Evolutionary conservation across 2,888 invertebrate genomes (phyloP).

Genomic region (Acanthosepion esculentum): DNA sequence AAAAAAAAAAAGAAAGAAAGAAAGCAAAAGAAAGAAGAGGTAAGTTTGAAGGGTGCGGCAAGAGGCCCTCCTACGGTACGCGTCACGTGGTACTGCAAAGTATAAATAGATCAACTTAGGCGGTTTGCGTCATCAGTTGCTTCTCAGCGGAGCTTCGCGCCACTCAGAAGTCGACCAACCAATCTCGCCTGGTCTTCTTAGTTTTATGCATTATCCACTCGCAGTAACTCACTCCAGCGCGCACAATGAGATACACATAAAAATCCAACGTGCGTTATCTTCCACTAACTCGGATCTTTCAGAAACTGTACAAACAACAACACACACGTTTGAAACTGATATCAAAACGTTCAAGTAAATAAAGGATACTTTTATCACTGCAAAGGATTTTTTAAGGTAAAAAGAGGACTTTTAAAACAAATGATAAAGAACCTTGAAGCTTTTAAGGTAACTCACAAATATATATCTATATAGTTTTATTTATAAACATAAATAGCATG

Average conservation of each 20-base stretch:
- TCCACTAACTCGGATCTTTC: not conserved
- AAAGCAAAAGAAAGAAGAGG: not conserved
- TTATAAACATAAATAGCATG: not conserved
- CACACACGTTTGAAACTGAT: not conserved
- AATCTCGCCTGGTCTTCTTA: not conserved
- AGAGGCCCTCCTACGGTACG: not conserved
- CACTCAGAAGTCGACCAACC: not conserved
- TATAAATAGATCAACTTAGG: not conserved
- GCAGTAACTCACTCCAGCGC: not conserved
- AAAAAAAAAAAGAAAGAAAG: not conserved
- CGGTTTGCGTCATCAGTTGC: not conserved
- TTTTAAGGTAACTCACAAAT: not conserved
- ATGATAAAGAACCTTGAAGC: not conserved
- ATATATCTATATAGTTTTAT: not conserved
- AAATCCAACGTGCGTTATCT: not conserved
- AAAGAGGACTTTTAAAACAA: not conserved
- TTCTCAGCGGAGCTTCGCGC: not conserved
- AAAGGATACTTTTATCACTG: not conserved
- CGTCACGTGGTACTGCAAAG: not conserved
- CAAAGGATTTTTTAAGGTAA: not conserved
- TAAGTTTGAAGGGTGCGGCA: not conserved
- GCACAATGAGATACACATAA: not conserved
- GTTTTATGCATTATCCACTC: not conserved
- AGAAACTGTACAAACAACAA: not conserved
- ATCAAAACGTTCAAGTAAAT: not conserved